These are phyloP conservation scores for Vidua chalybeata DNA, from an alignment of 2,113 vertebrate genomes.

Conservation along the genomic window DNA sequence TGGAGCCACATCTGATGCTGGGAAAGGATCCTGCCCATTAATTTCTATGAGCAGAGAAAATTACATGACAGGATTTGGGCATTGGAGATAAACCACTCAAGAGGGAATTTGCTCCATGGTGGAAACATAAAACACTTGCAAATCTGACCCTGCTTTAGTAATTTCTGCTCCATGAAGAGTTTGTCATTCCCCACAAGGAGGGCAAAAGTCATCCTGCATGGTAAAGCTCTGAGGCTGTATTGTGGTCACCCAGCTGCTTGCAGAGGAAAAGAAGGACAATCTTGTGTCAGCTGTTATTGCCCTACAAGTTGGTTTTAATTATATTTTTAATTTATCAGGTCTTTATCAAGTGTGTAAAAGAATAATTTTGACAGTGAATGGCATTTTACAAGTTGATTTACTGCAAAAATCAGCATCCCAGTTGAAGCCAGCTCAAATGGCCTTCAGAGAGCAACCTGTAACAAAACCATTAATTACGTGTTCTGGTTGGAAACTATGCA, in stretches of 20 bases:
- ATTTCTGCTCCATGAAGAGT: neutral
- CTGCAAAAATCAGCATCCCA: neutral
- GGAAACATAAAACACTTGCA: neutral
- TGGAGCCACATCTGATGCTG: neutral
- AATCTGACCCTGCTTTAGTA: neutral
- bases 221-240: neutral
- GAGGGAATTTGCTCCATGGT: neutral
- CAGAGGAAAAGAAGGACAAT: neutral
- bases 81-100: neutral
- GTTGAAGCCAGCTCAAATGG: neutral
- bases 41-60: neutral
- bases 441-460: neutral
- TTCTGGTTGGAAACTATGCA: neutral
- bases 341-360: neutral
- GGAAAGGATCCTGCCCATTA: neutral
- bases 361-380: neutral
- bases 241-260: neutral
- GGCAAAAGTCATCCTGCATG: neutral
- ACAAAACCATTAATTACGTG: neutral
- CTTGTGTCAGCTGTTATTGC: neutral
- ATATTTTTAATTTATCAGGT: neutral
- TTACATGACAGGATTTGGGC: neutral
- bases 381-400: neutral
- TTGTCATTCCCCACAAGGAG: neutral
- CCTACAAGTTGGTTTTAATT: neutral